Conservation (phyloP, 2,888 invertebrate genomes). For the Heliconius ethilla region DNA sequence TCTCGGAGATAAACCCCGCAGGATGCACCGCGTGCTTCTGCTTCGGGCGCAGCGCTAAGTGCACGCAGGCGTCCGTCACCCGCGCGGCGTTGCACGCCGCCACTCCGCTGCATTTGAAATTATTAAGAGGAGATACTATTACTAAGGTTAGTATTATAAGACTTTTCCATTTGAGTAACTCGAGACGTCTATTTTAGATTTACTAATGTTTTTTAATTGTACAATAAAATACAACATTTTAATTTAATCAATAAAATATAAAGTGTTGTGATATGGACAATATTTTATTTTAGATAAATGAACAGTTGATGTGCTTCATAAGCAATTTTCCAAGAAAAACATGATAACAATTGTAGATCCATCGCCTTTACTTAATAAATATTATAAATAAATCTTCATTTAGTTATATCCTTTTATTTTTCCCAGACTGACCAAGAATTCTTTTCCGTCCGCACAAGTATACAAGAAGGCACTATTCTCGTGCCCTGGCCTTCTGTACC, state of each 20-base stretch:
- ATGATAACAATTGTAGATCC: no score
- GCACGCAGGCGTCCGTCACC: slow-evolving; percentile 90
- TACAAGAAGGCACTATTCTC: slow-evolving; percentile 67
- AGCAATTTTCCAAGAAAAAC: no score
- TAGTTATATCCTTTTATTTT: no score
- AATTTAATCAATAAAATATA: no score
- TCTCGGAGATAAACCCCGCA: slow-evolving; percentile 87
- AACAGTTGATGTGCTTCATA: no score
- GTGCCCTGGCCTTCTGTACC: slow-evolving; percentile 82
- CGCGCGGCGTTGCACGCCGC: slow-evolving; percentile 90
- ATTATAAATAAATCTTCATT: no score
- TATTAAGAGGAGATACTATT: slow-evolving; percentile 53
- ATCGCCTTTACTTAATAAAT: no score
- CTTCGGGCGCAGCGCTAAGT: slow-evolving; percentile 91
- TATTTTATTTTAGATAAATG: no score
- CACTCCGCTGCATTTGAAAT: slow-evolving; percentile 77
- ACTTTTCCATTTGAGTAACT: neutral
- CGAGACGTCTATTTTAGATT: no score
- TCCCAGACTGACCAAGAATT: slow-evolving; percentile 70
- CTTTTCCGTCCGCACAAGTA: slow-evolving; percentile 67
- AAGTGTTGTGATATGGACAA: no score
- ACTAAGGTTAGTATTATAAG: slow-evolving; percentile 36
- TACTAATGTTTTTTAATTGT: no score
- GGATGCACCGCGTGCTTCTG: slow-evolving; percentile 99
- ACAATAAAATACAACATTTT: no score